A percentile compares a stretch with the other conserved stretches of the same genome.
These are phyloP conservation scores for Paedocypris micromegethes DNA, from an alignment of 2,797 vertebrate genomes.

Conservation along the genomic window DNA sequence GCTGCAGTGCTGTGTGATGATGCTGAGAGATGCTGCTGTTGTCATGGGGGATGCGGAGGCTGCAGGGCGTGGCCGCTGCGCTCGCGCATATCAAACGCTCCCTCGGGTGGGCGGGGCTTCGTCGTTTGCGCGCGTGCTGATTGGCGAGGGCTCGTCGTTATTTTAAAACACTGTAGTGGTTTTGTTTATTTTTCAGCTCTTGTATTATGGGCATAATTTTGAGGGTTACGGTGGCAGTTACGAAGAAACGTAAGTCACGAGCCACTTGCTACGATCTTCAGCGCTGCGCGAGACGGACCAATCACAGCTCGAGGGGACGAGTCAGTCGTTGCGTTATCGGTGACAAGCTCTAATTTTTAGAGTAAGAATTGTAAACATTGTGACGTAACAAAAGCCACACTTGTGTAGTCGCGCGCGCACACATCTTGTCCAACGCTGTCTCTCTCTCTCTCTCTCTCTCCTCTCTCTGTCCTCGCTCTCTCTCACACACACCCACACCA, in stretches of 20 bases:
- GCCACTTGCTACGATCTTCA: neutral
- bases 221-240: neutral
- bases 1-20: neutral
- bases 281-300: neutral
- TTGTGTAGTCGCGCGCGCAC: no score
- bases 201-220: no score
- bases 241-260: neutral
- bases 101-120: neutral
- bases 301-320: neutral
- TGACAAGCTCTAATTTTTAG: no score
- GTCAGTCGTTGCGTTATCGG: no score
- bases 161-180: no score
- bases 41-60: conserved; percentile 29
- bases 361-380: no score
- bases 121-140: accelerated
- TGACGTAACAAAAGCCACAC: no score
- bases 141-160: no score
- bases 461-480: no score
- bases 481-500: no score
- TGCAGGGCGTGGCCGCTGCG: conserved; percentile 13
- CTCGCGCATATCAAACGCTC: neutral
- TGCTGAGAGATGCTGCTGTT: conserved; percentile 19
- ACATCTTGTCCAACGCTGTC: no score
- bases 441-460: no score
- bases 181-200: neutral